Conservation (phyloP, 2,888 invertebrate species). For the Tribolium freemani region DNA sequence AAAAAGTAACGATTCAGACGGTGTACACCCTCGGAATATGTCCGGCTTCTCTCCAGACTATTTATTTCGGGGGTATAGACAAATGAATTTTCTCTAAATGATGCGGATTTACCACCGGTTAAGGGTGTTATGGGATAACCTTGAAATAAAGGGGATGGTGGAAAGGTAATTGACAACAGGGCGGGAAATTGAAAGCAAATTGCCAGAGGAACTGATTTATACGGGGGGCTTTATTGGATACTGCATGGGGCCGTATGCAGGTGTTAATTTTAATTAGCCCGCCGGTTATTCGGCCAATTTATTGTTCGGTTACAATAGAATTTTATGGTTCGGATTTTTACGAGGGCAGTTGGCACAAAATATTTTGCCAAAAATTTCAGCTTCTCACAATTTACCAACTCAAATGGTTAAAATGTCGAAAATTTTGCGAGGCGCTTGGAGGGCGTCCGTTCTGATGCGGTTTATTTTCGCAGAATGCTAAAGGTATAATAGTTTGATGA, state of each 20-base stretch:
- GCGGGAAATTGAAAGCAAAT: conserved; percentile 6
- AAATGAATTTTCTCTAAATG: conserved; percentile 34
- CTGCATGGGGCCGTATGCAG: conserved; percentile 3
- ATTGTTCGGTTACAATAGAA: background rate
- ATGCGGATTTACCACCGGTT: conserved; percentile 24
- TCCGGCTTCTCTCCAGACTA: conserved; percentile 47
- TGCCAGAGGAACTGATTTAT: background rate
- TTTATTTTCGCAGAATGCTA: conserved; percentile 37
- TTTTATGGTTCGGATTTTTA: background rate
- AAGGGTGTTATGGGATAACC: conserved; percentile 19
- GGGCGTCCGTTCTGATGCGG: conserved; percentile 11
- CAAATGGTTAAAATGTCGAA: background rate
- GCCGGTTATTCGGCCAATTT: background rate
- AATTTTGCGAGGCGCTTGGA: background rate
- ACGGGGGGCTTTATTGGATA: conserved; percentile 2
- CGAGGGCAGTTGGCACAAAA: no score
- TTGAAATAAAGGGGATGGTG: conserved; percentile 15
- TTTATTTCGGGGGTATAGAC: conserved; percentile 34
- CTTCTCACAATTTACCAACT: background rate
- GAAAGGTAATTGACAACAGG: conserved; percentile 18
- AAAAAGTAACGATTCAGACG: conserved; percentile 57
- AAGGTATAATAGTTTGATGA: conserved; percentile 36
- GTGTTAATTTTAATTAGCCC: background rate
- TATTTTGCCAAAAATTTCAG: no score
- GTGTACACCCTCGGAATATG: conserved; percentile 50